Evolutionary conservation across 2,113 vertebrate species (phyloP).

Genomic region (Columba livia): DNA sequence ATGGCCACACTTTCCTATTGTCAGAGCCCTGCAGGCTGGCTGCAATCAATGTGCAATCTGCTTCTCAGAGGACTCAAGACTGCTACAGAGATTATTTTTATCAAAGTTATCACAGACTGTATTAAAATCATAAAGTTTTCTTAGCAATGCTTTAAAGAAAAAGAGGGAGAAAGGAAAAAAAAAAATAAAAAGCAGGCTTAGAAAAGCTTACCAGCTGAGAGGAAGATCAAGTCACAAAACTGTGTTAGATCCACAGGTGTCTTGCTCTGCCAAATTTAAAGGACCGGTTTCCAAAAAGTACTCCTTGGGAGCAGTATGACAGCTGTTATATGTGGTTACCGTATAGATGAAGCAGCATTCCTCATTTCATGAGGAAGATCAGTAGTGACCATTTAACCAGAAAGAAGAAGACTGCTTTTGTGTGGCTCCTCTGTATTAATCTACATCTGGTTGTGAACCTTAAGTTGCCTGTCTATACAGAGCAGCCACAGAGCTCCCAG

Average conservation of each 20-base stretch:
- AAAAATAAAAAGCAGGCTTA: not conserved
- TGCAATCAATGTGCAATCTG: not conserved
- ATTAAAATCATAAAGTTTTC: not conserved
- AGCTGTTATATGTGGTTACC: not conserved
- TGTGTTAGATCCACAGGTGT: not conserved
- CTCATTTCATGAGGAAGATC: not conserved
- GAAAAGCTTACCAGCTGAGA: not conserved
- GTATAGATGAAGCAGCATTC: not conserved
- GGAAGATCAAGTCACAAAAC: not conserved
- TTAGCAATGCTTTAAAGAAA: not conserved
- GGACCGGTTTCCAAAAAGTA: not conserved
- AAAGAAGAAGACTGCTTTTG: not conserved
- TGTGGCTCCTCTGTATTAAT: not conserved
- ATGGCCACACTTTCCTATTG: fast-evolving
- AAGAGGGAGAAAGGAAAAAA: not conserved
- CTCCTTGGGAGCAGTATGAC: not conserved
- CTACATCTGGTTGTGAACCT: not conserved
- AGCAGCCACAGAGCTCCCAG: not conserved
- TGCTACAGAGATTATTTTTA: not conserved
- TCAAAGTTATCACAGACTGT: not conserved
- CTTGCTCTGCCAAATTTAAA: not conserved
- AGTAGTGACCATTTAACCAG: not conserved
- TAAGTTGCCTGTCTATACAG: not conserved
- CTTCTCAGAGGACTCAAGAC: not conserved
- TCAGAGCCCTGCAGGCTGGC: not conserved